phyloP scores from a whole-genome alignment of 2,888 invertebrate species.

The Drosophila parthenogenetica region DNA sequence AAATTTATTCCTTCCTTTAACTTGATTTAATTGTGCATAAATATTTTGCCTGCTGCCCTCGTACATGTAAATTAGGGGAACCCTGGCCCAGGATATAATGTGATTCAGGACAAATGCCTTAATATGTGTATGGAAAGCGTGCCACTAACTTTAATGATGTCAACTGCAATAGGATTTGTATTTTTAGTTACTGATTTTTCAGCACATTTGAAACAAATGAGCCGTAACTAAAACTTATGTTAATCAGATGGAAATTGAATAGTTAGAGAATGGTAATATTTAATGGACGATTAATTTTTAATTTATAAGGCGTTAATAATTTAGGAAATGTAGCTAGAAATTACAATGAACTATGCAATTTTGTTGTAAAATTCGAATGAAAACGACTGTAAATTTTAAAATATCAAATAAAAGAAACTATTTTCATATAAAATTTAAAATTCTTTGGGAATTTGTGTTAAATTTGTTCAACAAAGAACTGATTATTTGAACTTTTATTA shows the following conservation, averaged over 20 bases:
- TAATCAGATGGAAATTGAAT: background rate
- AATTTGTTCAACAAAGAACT: too few relatives aligned
- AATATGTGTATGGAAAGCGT: conserved; percentile 20
- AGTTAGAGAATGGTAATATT: too few relatives aligned
- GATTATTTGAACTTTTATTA: too few relatives aligned
- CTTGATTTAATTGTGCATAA: conserved; percentile 82
- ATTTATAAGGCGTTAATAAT: too few relatives aligned
- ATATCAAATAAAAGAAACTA: too few relatives aligned
- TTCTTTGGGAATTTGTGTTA: too few relatives aligned
- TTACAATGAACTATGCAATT: too few relatives aligned
- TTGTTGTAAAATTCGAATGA: too few relatives aligned
- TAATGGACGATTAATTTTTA: too few relatives aligned
- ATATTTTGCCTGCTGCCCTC: conserved; percentile 68
- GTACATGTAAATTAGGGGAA: conserved; percentile 73
- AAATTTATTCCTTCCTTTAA: conserved; percentile 74
- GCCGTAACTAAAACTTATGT: background rate
- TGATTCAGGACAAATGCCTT: conserved; percentile 15
- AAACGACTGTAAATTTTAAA: too few relatives aligned
- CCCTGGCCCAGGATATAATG: conserved; percentile 6
- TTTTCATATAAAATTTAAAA: too few relatives aligned
- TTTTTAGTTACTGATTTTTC: conserved; percentile 24
- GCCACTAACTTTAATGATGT: conserved; percentile 42
- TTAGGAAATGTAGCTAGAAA: too few relatives aligned
- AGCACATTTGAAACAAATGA: conserved; percentile 27
- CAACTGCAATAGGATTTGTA: conserved; percentile 46